Evolutionary conservation across 2,888 invertebrate species (phyloP).

Genomic region (Venusia cambrica): DNA sequence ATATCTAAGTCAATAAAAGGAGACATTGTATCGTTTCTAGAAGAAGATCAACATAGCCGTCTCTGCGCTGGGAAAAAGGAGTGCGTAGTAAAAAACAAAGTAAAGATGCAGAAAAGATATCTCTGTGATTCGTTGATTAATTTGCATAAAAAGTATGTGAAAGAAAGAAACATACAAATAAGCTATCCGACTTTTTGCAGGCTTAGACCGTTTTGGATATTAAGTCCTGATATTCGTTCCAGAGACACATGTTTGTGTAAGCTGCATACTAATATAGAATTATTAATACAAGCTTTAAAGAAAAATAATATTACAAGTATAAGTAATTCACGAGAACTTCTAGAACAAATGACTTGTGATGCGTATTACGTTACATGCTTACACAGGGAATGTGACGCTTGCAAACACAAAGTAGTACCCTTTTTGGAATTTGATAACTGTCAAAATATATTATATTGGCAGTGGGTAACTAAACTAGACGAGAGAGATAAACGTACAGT

Average conservation of each 20-base stretch:
- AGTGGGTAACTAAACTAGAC: background rate
- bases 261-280: constrained; percentile 1
- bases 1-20: no score
- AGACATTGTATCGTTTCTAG: constrained; percentile 1
- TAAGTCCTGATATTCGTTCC: background rate
- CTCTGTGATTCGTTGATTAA: constrained; percentile 13
- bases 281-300: background rate
- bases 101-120: constrained; percentile 23
- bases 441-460: background rate
- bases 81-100: constrained; percentile 14
- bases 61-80: constrained; percentile 21
- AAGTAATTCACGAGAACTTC: no score
- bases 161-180: constrained; percentile 8
- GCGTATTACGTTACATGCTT: background rate
- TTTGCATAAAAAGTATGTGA: constrained; percentile 16
- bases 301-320: background rate
- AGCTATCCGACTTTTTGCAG: constrained; percentile 10
- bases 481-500: background rate
- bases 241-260: constrained; percentile 6
- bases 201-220: constrained; percentile 5
- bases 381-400: background rate
- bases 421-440: background rate
- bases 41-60: constrained; percentile 19
- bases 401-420: background rate
- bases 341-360: background rate